Evolutionary conservation across 2,888 invertebrate species (phyloP).

Genomic region (Amphimallon solstitiale): DNA sequence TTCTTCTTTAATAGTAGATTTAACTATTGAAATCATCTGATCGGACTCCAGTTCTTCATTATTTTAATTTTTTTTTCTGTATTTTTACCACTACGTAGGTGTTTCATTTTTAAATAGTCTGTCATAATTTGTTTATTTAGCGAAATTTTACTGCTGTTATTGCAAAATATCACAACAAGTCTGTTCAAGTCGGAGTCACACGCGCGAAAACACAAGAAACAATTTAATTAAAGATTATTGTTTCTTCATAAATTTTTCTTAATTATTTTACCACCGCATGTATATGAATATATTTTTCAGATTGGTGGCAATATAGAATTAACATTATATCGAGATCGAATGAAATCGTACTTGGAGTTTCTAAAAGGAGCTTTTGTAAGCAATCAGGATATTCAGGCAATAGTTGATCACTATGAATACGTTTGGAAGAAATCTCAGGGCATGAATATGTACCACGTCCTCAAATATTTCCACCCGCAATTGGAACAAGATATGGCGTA

Average conservation of each 20-base stretch:
- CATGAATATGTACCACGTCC: conserved; percentile 35
- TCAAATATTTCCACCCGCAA: conserved; percentile 39
- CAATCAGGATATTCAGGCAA: conserved; percentile 42
- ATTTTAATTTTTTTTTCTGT: too few relatives aligned
- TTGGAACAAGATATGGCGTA: conserved; percentile 36
- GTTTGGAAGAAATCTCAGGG: conserved; percentile 46
- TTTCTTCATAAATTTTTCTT: background rate
- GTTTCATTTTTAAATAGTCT: too few relatives aligned
- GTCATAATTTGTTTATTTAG: too few relatives aligned
- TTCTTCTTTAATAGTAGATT: too few relatives aligned
- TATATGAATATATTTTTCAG: conserved; percentile 33
- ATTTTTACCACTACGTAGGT: too few relatives aligned
- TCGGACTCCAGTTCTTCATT: too few relatives aligned
- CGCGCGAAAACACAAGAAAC: too few relatives aligned
- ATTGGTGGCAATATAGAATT: conserved; percentile 45
- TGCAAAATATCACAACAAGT: too few relatives aligned
- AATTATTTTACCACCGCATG: background rate
- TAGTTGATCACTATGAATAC: conserved; percentile 47
- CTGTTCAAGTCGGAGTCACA: too few relatives aligned
- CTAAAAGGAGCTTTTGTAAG: conserved; percentile 43
- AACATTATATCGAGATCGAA: conserved; percentile 43
- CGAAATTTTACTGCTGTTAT: too few relatives aligned
- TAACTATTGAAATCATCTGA: too few relatives aligned
- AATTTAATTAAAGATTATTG: too few relatives aligned
- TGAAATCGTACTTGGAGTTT: conserved; percentile 47